These are phyloP conservation scores for Phoxinus dragarum DNA, from an alignment of 2,797 vertebrate genomes.

Conservation along the genomic window DNA sequence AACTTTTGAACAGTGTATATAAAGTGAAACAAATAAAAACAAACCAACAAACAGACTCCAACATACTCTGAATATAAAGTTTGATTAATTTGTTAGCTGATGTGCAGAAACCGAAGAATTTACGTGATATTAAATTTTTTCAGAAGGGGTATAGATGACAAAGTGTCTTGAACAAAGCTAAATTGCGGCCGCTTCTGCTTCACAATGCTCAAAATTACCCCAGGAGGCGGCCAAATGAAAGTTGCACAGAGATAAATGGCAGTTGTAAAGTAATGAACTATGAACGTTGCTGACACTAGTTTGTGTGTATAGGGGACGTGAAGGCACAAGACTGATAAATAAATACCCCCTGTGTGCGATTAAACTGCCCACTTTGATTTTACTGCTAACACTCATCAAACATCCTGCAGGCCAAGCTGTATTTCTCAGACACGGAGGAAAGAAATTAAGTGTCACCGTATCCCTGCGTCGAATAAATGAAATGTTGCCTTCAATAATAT, in stretches of 20 bases:
- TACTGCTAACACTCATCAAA: slow-evolving; percentile 53
- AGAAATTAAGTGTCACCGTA: slow-evolving; percentile 71
- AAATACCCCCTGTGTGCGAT: slow-evolving; percentile 69
- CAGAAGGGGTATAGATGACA: neutral
- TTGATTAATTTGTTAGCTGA: slow-evolving; percentile 5
- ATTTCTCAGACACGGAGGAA: slow-evolving; percentile 63
- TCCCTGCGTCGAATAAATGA: slow-evolving; percentile 59
- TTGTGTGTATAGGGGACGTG: slow-evolving; percentile 57
- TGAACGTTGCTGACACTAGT: slow-evolving; percentile 64
- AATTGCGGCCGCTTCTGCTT: slow-evolving; percentile 20
- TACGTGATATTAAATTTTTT: neutral
- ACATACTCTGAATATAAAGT: neutral
- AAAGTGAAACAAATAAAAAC: neutral
- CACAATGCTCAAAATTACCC: slow-evolving; percentile 40
- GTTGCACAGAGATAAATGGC: slow-evolving; percentile 62
- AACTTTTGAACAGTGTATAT: neutral
- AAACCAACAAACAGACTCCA: neutral
- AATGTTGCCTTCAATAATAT: slow-evolving; percentile 59
- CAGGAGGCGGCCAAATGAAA: slow-evolving; percentile 36
- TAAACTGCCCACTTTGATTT: slow-evolving; percentile 65
- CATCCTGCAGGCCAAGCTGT: slow-evolving; percentile 51
- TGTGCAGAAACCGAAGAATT: neutral
- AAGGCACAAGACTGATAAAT: slow-evolving; percentile 69
- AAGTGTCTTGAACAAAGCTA: slow-evolving; percentile 7
- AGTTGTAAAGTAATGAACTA: slow-evolving; percentile 70